Evolutionary conservation across 2,888 invertebrate genomes (phyloP), one percentile per base, ranked within the genome.

Genomic region (Tenthredo mesomela): DNA sequence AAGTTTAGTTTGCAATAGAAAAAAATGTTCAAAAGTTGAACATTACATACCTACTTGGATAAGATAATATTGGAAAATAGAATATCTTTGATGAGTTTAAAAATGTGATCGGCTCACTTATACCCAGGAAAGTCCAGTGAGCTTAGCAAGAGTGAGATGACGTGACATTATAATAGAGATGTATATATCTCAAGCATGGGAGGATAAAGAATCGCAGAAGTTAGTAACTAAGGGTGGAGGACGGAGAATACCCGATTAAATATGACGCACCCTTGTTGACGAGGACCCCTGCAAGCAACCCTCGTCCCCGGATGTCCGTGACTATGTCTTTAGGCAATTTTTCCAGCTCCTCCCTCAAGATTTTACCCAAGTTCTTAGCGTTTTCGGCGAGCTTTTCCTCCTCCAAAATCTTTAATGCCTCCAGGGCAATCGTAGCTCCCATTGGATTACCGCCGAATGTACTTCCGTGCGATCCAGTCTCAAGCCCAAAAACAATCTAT

Each of bases 381-480:
- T 97, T 97, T 85, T 96, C 96, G 0, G 96, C 94, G 65, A 98
- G 92, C 73, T 96, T 95, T 91, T 98, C 97, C 86, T 97, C 96
- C 91, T 96, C 95, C 75, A 97, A 89, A 61, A 97, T 96, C 92
- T 96, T 94, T 2, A 98, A 93, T 4, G 97, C 96, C 78, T 96
- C 96, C 75, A 97, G 95, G 0, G 97, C 97, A 0, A 98, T 95
- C 91, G 95, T 95, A 87, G 96, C 96, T 0, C 96, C 97, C 29
- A 98, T 93, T 0, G 97, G 97, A 93, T 97, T 98, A 0, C 97
- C 97, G 9, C 97, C 97, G 89, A 96, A 98, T 0, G 97, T 98
- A 0, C 97, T 97, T 25, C 97, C 97, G 91, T 98, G 97, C 2
- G 94, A 94, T 47, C 95, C 94, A 12, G 90, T 88, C 70, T 93